A percentile compares a stretch with the other conserved stretches of the same genome.
Conservation (phyloP, 1,140 invertebrate species). For the Eulimnadia texana region DNA sequence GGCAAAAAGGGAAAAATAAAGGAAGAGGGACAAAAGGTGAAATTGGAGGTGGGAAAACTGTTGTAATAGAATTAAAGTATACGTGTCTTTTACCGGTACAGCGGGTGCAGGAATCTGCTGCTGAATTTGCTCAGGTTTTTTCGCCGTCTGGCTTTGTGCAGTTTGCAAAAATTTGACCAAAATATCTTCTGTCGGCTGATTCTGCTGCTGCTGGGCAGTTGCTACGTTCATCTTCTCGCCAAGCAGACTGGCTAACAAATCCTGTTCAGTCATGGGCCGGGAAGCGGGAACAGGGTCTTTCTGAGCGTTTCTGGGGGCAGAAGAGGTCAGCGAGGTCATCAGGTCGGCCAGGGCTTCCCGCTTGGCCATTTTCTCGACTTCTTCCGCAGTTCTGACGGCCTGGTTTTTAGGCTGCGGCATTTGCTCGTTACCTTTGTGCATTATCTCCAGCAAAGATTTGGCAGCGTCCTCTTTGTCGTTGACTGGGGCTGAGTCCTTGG, state of each 20-base stretch:
- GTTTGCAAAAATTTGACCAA: neutral
- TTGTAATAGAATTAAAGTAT: too few species aligned
- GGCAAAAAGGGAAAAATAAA: too few species aligned
- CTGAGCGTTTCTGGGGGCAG: neutral
- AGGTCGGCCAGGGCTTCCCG: neutral
- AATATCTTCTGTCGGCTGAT: neutral
- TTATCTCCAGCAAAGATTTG: neutral
- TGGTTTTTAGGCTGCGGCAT: slow-evolving; percentile 13
- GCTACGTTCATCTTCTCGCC: slow-evolving; percentile 3
- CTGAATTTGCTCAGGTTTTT: neutral
- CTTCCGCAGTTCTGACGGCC: slow-evolving; percentile 10
- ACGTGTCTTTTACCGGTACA: too few species aligned
- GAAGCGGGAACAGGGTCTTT: neutral
- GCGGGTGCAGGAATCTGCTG: neutral
- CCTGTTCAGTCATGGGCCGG: slow-evolving; percentile 20
- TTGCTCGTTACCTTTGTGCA: slow-evolving; percentile 6
- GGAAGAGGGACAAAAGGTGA: too few species aligned
- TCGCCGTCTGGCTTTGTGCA: neutral
- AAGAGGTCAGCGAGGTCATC: neutral
- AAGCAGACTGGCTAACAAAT: slow-evolving; percentile 17
- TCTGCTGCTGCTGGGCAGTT: neutral
- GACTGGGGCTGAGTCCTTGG: neutral
- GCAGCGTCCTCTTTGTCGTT: slow-evolving; percentile 1
- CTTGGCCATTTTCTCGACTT: slow-evolving; percentile 5
- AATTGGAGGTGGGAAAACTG: too few species aligned